Evolutionary conservation across 2,888 invertebrate genomes (phyloP).

Genomic region (Trimorus sp.): DNA sequence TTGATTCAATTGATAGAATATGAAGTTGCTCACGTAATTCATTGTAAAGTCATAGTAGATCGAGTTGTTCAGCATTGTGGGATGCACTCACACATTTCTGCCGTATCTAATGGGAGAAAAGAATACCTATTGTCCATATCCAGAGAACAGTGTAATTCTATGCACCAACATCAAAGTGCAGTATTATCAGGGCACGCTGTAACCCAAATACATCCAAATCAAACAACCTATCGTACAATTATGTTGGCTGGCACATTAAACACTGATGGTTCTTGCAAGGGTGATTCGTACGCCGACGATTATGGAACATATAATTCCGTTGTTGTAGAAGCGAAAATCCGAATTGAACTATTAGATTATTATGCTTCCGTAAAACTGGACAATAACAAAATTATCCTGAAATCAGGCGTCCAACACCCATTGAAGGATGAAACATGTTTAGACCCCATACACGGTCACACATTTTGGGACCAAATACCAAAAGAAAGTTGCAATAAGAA

Average conservation of each 20-base stretch:
- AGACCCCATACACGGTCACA: background rate
- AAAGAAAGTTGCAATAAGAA: background rate
- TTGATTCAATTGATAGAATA: too few species aligned
- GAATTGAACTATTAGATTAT: slow-evolving; percentile 2
- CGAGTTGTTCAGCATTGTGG: background rate
- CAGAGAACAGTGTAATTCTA: background rate
- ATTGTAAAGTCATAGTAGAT: slow-evolving; percentile 21
- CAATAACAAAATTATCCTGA: background rate
- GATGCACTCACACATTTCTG: slow-evolving; percentile 9
- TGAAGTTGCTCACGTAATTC: background rate
- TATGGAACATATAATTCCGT: slow-evolving; percentile 1
- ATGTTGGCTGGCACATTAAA: background rate
- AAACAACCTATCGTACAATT: too few species aligned
- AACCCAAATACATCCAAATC: too few species aligned
- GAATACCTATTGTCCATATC: background rate
- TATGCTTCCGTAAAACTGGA: slow-evolving; percentile 6
- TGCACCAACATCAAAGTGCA: background rate
- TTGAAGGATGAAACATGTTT: background rate
- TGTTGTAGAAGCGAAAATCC: slow-evolving; percentile 7
- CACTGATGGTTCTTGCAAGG: background rate
- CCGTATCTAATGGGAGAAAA: background rate
- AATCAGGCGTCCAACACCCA: background rate
- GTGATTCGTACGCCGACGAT: background rate
- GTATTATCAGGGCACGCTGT: background rate
- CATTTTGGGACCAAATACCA: slow-evolving; percentile 5